phyloP scores from a whole-genome alignment of 2,888 invertebrate genomes.

The Periphyllus acericola region DNA sequence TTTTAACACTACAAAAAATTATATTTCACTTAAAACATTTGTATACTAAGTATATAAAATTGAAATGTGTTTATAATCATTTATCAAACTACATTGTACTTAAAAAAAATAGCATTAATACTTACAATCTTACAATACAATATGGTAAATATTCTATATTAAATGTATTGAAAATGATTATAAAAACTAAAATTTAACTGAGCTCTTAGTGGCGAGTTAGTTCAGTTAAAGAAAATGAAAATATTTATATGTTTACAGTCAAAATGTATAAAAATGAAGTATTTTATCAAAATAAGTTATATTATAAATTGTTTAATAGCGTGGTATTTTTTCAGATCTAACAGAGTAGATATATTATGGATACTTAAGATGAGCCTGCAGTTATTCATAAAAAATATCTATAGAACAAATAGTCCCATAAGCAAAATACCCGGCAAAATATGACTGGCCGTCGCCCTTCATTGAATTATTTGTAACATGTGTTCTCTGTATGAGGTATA shows the following conservation, averaged over 20 bases:
- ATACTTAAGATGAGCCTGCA: too few relatives aligned
- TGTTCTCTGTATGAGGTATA: constrained; percentile 41
- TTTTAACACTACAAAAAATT: background rate
- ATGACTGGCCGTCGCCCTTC: background rate
- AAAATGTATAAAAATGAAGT: background rate
- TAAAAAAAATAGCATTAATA: too few relatives aligned
- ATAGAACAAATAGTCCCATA: background rate
- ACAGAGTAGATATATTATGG: too few relatives aligned
- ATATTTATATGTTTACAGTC: background rate
- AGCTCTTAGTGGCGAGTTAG: background rate
- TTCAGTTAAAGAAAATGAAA: too few relatives aligned
- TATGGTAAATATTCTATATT: background rate
- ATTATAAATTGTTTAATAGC: background rate
- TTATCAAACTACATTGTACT: too few relatives aligned
- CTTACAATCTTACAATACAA: too few relatives aligned
- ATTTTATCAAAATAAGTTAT: background rate
- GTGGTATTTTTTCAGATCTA: background rate
- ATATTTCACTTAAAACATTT: background rate
- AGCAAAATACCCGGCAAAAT: background rate
- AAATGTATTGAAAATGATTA: background rate
- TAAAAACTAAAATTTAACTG: background rate
- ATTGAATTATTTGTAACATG: constrained; percentile 10
- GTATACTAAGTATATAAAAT: too few relatives aligned
- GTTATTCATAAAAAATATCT: background rate
- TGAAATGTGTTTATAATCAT: too few relatives aligned